These are phyloP conservation scores for Drosophila bunnanda DNA, from an alignment of 2,888 invertebrate species.

Conservation along the genomic window DNA sequence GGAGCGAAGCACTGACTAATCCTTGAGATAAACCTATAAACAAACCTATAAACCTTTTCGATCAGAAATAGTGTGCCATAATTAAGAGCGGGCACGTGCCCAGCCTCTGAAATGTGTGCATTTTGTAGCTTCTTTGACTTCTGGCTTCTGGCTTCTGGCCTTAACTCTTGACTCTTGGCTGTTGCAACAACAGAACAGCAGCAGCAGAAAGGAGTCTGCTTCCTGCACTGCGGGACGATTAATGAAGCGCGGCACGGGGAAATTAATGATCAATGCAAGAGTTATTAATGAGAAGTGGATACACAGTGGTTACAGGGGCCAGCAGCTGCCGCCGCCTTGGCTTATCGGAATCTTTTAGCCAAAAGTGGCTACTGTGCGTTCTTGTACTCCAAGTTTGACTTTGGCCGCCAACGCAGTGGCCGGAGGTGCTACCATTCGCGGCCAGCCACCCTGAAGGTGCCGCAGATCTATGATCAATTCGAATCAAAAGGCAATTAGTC, in stretches of 20 bases:
- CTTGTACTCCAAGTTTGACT: conserved; percentile 1
- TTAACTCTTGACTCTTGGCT: conserved; percentile 22
- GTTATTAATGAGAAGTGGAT: conserved; percentile 76
- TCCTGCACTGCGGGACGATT: conserved; percentile 57
- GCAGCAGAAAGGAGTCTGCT: conserved; percentile 1
- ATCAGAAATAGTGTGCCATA: background rate
- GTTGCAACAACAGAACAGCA: background rate
- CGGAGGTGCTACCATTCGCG: background rate
- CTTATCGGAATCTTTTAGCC: conserved; percentile 76
- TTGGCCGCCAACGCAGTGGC: conserved; percentile 41
- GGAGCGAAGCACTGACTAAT: accelerated
- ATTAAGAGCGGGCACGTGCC: conserved; percentile 14
- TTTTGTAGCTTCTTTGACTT: conserved; percentile 58
- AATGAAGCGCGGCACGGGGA: conserved; percentile 71
- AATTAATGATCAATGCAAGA: conserved; percentile 75
- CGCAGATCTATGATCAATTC: conserved; percentile 67
- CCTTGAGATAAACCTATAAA: background rate
- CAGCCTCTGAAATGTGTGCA: conserved; percentile 49
- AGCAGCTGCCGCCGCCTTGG: conserved; percentile 43
- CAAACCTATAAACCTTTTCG: background rate
- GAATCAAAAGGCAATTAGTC: conserved; percentile 62
- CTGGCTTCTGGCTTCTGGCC: conserved; percentile 63
- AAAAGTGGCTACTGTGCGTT: conserved; percentile 74
- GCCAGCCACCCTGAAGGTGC: conserved; percentile 64
- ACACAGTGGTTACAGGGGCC: background rate